Evolutionary conservation across 2,797 vertebrate species (phyloP), one percentile per base, ranked within the genome.

Genomic region (Podargus strigoides): DNA sequence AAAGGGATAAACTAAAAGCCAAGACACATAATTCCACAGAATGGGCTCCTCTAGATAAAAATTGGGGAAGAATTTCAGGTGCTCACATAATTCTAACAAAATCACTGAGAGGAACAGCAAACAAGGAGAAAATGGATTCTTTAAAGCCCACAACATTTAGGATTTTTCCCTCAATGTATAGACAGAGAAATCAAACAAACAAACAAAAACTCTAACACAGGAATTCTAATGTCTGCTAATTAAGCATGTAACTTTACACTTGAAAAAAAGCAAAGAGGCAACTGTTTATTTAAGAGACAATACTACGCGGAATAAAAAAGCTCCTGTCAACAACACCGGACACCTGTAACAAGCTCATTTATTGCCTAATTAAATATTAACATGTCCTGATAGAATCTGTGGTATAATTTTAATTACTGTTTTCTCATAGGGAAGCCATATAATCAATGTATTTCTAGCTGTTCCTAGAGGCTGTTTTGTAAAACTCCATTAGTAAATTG

Each of bases 291-390:
- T 92, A 85, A 90, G 58, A 92, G 44, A 91, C 75, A 94, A 94
- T 64, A 83, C 70, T 27, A 95, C 59, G 66, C 20, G 92, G 93
- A 82, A 90, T 93, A 90, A 78, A 92, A 94, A 96, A 90, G 34
- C 77, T 95, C 80, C 84, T 94, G 85, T 95, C 87, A 97, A 93
- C 85, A 89, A 77, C 85, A 59, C 84, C 2, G 72, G 93, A 95
- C 95, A 93, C 76, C 89, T 97, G 87, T 87, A 95, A 50, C 80
- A 94, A 90, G 80, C 64, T 94, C 50, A 89, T 85, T 93, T 91
- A 96, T 96, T 94, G 86, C 69, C 82, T 94, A 96, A 95, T 89
- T 96, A 97, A 96, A 96, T 97, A 97, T 96, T 97, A 97, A 97
- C 94, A 94, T 77, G 83, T 95, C 92, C 92, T 96, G 93, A 97